phyloP scores from a whole-genome alignment of 2,113 vertebrate species.

The Ochotona curzoniae region DNA sequence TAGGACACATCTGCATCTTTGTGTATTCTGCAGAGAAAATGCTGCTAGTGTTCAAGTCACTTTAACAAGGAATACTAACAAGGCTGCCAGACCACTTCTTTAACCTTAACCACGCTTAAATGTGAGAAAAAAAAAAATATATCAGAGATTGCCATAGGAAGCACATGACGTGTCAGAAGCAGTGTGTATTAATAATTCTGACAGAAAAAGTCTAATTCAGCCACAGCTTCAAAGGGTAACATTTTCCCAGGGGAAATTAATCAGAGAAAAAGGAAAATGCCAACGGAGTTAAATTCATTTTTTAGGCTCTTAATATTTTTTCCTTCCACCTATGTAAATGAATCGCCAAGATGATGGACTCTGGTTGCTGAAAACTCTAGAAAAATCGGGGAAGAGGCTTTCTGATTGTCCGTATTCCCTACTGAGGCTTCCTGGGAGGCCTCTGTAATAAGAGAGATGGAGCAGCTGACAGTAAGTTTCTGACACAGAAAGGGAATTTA shows the following conservation, averaged over 20 bases:
- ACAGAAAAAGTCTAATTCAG: constrained; percentile 61
- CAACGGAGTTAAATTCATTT: constrained; percentile 49
- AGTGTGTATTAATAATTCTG: constrained; percentile 55
- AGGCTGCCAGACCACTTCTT: constrained; percentile 27
- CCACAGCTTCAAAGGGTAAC: constrained; percentile 66
- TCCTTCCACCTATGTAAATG: constrained; percentile 50
- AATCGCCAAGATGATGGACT: constrained; percentile 53
- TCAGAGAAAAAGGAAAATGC: constrained; percentile 54
- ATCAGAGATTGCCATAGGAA: constrained; percentile 45
- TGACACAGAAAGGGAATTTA: constrained; percentile 10
- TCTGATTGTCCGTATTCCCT: background rate
- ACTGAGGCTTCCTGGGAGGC: background rate
- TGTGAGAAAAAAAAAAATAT: constrained; percentile 34
- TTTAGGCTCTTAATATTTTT: constrained; percentile 56
- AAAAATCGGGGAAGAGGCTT: constrained; percentile 27
- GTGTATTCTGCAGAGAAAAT: constrained; percentile 45
- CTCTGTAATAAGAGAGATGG: background rate
- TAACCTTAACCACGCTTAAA: constrained; percentile 49
- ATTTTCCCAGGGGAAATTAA: constrained; percentile 62
- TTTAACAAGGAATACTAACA: constrained; percentile 36
- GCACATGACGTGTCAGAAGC: constrained; percentile 17
- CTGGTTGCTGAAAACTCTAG: background rate
- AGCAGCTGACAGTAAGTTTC: background rate
- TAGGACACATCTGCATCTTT: background rate
- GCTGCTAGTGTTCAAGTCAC: background rate